Percentiles rank a stretch among this genome's conserved stretches.
Evolutionary conservation across 2,888 invertebrate genomes (phyloP).

Genomic region (Electrophaes corylata): DNA sequence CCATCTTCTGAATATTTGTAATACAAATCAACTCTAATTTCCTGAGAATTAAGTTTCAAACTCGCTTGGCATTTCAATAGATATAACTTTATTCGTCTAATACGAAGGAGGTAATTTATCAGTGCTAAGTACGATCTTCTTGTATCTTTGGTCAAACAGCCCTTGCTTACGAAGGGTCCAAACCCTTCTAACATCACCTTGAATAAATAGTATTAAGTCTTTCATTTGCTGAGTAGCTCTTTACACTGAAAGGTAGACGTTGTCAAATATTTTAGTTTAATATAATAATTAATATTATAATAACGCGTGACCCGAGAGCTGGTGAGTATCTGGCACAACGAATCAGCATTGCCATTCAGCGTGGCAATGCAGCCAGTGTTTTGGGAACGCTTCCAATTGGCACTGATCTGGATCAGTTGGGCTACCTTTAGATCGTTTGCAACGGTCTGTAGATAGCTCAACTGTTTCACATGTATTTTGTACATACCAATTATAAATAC

Average conservation of each 20-base stretch:
- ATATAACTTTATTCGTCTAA: not conserved
- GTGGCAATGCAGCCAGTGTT: too few species aligned
- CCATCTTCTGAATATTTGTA: not conserved
- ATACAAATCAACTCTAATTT: not conserved
- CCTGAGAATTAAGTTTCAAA: not conserved
- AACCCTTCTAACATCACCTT: constrained; percentile 31
- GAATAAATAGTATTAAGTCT: constrained; percentile 23
- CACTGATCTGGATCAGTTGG: too few species aligned
- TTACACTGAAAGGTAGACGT: not conserved
- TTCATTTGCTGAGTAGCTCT: constrained; percentile 25
- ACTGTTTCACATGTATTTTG: too few species aligned
- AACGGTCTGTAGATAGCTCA: too few species aligned
- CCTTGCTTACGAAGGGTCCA: constrained; percentile 35
- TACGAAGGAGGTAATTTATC: constrained; percentile 32
- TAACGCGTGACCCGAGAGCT: not conserved
- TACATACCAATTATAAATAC: too few species aligned
- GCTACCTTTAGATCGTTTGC: too few species aligned
- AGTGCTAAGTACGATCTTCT: constrained; percentile 38
- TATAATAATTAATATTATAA: too few species aligned
- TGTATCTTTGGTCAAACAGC: constrained; percentile 39
- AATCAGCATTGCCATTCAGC: too few species aligned
- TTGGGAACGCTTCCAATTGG: too few species aligned
- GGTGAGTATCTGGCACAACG: too few species aligned
- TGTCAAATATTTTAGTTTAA: not conserved
- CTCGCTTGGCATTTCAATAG: constrained; percentile 2